Conservation (phyloP, 1,140 invertebrate species). For the Scaptodrosophila lebanonensis region DNA sequence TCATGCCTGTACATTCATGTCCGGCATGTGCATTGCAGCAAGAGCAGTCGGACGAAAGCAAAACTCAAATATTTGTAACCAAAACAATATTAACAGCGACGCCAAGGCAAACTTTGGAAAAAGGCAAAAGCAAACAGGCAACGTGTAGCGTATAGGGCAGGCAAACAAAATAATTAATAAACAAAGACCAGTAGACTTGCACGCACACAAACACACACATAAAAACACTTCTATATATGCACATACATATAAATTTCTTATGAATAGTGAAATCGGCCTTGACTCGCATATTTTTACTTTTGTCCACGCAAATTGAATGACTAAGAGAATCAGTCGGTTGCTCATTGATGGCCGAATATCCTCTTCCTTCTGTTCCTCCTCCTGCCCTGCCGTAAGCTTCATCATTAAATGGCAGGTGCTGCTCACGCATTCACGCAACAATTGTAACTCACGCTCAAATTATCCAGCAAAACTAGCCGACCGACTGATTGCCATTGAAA, state of each 20-base stretch:
- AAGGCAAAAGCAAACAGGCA: too few relatives aligned
- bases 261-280: constrained; percentile 39
- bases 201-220: constrained; percentile 22
- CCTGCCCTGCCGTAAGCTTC: too few relatives aligned
- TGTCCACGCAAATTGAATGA: constrained; percentile 17
- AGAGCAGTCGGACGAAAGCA: too few relatives aligned
- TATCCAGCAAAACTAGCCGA: too few relatives aligned
- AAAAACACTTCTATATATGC: constrained; percentile 1
- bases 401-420: too few relatives aligned
- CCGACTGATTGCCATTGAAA: too few relatives aligned
- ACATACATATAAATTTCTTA: too few relatives aligned
- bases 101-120: constrained; percentile 1
- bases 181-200: constrained; percentile 20
- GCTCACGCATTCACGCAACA: too few relatives aligned
- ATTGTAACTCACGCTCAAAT: too few relatives aligned
- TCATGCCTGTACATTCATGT: too few relatives aligned
- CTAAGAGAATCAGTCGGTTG: constrained; percentile 14
- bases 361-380: neutral
- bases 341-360: too few relatives aligned
- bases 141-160: constrained; percentile 9
- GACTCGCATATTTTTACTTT: constrained; percentile 45
- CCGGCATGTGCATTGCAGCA: too few relatives aligned
- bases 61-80: constrained; percentile 30
- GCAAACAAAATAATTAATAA: constrained; percentile 68
- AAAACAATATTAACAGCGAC: constrained; percentile 3